Conservation (phyloP, 2,797 vertebrate species). For the Pyrocephalus nanus region DNA sequence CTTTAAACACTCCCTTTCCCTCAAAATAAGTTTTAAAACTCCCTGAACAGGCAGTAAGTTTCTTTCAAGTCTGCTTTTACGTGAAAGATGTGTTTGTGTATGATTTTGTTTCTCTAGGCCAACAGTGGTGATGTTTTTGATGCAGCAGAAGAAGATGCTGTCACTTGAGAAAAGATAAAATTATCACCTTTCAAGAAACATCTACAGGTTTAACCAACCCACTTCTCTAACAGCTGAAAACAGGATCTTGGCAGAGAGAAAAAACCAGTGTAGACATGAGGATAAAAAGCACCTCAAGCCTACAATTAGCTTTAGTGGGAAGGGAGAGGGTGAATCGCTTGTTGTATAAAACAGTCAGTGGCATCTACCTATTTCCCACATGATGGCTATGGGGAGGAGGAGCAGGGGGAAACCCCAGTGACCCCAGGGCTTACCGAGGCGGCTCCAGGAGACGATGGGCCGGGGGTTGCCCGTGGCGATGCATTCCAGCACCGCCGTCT, state of each 20-base stretch:
- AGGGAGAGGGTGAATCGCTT: background rate
- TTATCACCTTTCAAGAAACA: slow-evolving; percentile 62
- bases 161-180: slow-evolving; percentile 54
- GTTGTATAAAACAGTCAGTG: background rate
- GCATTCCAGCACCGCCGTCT: slow-evolving; percentile 97
- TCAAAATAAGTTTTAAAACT: background rate
- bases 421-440: slow-evolving; percentile 86
- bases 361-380: background rate
- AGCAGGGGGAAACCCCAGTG: background rate
- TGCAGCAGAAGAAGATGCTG: slow-evolving; percentile 28
- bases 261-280: background rate
- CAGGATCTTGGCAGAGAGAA: slow-evolving; percentile 7
- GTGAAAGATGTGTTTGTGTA: slow-evolving; percentile 32
- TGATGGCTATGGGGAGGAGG: background rate
- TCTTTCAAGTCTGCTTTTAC: slow-evolving; percentile 36
- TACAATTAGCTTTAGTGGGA: slow-evolving; percentile 13
- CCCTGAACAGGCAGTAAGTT: slow-evolving; percentile 2
- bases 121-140: slow-evolving; percentile 43
- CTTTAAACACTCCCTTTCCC: background rate
- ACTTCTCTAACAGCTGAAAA: slow-evolving; percentile 23
- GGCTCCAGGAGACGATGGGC: slow-evolving; percentile 98
- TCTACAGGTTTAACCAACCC: slow-evolving; percentile 34
- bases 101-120: slow-evolving; percentile 31
- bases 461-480: slow-evolving; percentile 95
- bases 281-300: slow-evolving; percentile 38